Base-by-base conservation (phyloP, 2,888 invertebrate genomes). In the Gonocerus acuteangulatus region DNA sequence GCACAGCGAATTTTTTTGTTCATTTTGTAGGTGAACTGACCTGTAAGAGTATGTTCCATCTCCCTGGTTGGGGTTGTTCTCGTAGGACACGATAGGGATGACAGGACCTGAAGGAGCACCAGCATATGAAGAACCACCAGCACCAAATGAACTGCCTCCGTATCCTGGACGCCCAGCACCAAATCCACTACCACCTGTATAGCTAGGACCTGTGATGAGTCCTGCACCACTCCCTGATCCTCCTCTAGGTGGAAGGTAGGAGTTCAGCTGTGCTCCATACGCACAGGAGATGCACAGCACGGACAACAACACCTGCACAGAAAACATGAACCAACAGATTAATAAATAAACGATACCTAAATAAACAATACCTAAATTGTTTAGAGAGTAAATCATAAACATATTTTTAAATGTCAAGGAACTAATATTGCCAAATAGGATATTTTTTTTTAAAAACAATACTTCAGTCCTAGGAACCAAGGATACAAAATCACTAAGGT, bases 11-110 rank as follows among this genome's bases (percentile, higher is more conserved):
- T n/a, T n/a, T n/a, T n/a, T n/a, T n/a, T n/a, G n/a, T n/a, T n/a
- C n/a, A n/a, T n/a, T n/a, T n/a, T n/a, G n/a, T n/a, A n/a, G n/a
- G n/a, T n/a, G n/a, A 27, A 6, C 27, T 56, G 71, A 83, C 83
- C 81, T 82, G 73, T 79, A 84, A 60, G 80, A 78, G 70, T 85
- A 85, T 69, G 75, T 80, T 56, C 82, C 83, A 68, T 82, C 82
- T n/a, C 70, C 70, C 34, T 82, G 81, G 69, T 82, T 80, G 71
- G 82, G 82, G 45, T 76, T 75, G 66, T 81, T 82, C 61, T 79
- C 79, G 70, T 79, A 81, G 60, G 79, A 76, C 15, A 82, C 70
- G 65, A 84, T 84, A 3, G 82, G 82, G 65, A 82, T 80, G 47
- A 77, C 76, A 9, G 68, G 66, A 9, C 68, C 68, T 39, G 61